A percentile compares a stretch with the other conserved stretches of the same genome.
Evolutionary conservation across 2,797 vertebrate genomes (phyloP).

Genomic region (Sebastes matsubarae): DNA sequence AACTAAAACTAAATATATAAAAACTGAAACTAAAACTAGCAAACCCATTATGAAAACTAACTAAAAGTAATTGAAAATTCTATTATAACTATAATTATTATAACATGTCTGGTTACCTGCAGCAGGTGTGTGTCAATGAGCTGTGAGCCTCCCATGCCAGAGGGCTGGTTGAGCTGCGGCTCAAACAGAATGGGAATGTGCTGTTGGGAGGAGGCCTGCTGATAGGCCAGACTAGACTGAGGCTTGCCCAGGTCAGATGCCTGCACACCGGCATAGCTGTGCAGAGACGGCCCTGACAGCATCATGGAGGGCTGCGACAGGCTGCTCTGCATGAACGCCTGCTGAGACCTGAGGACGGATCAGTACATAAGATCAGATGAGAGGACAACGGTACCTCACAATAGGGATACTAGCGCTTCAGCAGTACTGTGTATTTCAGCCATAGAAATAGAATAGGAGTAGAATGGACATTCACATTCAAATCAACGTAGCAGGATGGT

Average conservation of each 20-base stretch:
- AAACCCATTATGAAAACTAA: too few relatives aligned
- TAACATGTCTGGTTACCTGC: constrained; percentile 82
- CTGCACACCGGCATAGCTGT: constrained; percentile 94
- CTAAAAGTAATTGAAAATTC: too few relatives aligned
- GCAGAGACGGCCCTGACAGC: constrained; percentile 93
- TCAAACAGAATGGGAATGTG: constrained; percentile 98
- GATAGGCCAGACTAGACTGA: constrained; percentile 94
- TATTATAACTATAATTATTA: too few relatives aligned
- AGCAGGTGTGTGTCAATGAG: constrained; percentile 97
- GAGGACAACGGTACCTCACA: background rate
- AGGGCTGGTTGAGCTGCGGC: constrained; percentile 94
- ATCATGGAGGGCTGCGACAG: constrained; percentile 96
- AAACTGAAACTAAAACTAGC: too few relatives aligned
- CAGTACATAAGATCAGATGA: background rate
- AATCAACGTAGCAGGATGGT: too few relatives aligned
- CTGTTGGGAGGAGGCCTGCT: constrained; percentile 93
- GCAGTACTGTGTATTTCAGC: background rate
- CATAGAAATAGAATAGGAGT: too few relatives aligned
- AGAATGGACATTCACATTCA: too few relatives aligned
- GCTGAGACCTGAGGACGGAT: constrained; percentile 88
- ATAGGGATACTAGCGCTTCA: background rate
- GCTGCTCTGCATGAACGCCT: constrained; percentile 97
- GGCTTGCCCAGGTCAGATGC: constrained; percentile 96
- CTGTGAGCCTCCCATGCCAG: constrained; percentile 94
- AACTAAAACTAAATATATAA: too few relatives aligned